Evolutionary conservation across 1,140 invertebrate species (phyloP), one percentile per base, ranked within the genome.

Genomic region (Lasioglossum baleicum): DNA sequence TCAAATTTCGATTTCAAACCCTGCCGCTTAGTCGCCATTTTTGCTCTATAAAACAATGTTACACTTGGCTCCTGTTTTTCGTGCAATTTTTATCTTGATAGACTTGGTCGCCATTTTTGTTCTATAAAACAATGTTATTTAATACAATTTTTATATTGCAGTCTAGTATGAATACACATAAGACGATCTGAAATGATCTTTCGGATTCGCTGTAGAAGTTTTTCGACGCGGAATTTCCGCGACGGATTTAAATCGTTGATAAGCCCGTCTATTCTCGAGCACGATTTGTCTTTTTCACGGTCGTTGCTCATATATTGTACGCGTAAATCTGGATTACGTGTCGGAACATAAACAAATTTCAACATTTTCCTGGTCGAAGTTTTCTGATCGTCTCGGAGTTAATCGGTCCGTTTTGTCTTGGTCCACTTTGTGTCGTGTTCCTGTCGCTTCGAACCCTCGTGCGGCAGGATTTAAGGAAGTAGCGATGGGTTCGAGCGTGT

Each of bases 401-500:
- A 61, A 15, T 53, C 13, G 15, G 17, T 53, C n/a, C 58, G 26
- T 26, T 26, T 61, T 53, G 35, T 17, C 42, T 67, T 17, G 20
- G 44, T 63, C 53, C 22, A 4, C 56, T 51, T 51, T 53, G 44
- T 83, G 75, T 83, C 35, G 35, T 35, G 35, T 44, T 42, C 53
- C 56, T 22, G 51, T 40, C 83, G 65, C 13, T 80, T 22, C 13
- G 13, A 15, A 53, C 11, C 2, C 51, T 53, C 8, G 5, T 7
- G 44, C 35, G 2, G 5, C 73, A 51, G 22, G 42, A 8, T n/a
- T 56, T 56, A 17, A 20, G 6, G n/a, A 61, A 61, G 8, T 26
- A 61, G 58, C n/a, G 58, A 61, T 26, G 58, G 58, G 13, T 11
- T 61, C 58, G 58, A 61, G n/a, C 11, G 13, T 61, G 3, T 11